Evolutionary conservation across 2,888 invertebrate genomes (phyloP).

Genomic region (Eupithecia dodoneata): DNA sequence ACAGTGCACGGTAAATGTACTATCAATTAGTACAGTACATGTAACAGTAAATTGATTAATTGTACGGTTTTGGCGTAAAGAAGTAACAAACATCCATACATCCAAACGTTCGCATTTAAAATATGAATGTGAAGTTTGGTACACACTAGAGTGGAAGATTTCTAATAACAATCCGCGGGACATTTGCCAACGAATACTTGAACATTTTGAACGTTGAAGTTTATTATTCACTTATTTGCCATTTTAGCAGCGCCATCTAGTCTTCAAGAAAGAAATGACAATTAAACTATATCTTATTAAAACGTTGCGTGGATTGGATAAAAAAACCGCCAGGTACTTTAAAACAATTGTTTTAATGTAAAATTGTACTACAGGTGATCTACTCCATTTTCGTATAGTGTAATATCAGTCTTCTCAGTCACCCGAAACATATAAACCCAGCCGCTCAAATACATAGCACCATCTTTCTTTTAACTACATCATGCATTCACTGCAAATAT

Average conservation of each 20-base stretch:
- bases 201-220: not conserved
- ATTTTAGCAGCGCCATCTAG: not conserved
- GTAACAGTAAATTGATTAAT: too few relatives aligned
- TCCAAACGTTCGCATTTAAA: too few relatives aligned
- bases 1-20: not conserved
- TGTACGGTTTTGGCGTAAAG: too few relatives aligned
- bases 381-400: constrained; percentile 9
- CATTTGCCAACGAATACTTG: not conserved
- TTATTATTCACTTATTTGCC: not conserved
- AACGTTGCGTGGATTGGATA: not conserved
- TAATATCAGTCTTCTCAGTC: constrained; percentile 27
- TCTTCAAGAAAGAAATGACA: not conserved
- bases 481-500: constrained; percentile 24
- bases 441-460: constrained; percentile 40
- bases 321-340: not conserved
- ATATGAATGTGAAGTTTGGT: too few relatives aligned
- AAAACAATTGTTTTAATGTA: not conserved
- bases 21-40: not conserved
- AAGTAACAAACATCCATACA: too few relatives aligned
- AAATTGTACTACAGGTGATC: not conserved
- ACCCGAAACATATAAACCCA: constrained; percentile 33
- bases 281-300: not conserved
- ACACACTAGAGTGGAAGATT: not conserved
- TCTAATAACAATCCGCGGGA: not conserved
- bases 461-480: constrained; percentile 36